Percentiles rank a stretch among this genome's conserved stretches.
Evolutionary conservation across 2,888 invertebrate species (phyloP).

Genomic region (Melolontha melolontha): DNA sequence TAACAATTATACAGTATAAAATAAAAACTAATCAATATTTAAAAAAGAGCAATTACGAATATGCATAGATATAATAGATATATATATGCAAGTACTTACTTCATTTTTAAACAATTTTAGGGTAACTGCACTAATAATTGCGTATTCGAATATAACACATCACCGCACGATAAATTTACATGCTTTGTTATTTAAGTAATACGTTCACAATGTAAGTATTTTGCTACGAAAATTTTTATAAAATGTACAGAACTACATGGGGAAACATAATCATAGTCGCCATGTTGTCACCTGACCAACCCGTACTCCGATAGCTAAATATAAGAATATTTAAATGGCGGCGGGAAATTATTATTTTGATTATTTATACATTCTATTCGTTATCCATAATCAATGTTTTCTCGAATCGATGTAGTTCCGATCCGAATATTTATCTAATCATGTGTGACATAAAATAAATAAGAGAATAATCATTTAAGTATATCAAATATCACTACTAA

Average conservation of each 20-base stretch:
- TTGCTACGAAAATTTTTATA: slow-evolving; percentile 37
- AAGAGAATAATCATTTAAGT: too few relatives aligned
- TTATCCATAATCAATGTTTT: neutral
- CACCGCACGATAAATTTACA: slow-evolving; percentile 43
- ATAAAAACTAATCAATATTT: too few relatives aligned
- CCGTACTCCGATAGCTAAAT: slow-evolving; percentile 45
- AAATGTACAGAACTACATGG: slow-evolving; percentile 44
- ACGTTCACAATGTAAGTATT: slow-evolving; percentile 11
- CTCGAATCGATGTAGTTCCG: neutral
- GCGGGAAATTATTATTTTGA: neutral
- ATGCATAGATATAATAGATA: too few relatives aligned
- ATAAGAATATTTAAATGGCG: slow-evolving; percentile 8
- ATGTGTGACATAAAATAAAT: too few relatives aligned
- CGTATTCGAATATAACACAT: slow-evolving; percentile 54
- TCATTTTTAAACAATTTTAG: slow-evolving; percentile 56
- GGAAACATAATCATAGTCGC: slow-evolving; percentile 49
- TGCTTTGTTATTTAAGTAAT: slow-evolving; percentile 18
- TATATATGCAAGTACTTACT: slow-evolving; percentile 49
- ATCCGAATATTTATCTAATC: too few relatives aligned
- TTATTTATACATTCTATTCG: neutral
- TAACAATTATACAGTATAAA: too few relatives aligned
- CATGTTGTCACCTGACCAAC: slow-evolving; percentile 59
- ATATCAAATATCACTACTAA: too few relatives aligned
- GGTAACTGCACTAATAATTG: slow-evolving; percentile 54
- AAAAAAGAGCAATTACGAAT: too few relatives aligned